Evolutionary conservation across 2,797 vertebrate species (phyloP).

Genomic region (Sphaeramia orbicularis): DNA sequence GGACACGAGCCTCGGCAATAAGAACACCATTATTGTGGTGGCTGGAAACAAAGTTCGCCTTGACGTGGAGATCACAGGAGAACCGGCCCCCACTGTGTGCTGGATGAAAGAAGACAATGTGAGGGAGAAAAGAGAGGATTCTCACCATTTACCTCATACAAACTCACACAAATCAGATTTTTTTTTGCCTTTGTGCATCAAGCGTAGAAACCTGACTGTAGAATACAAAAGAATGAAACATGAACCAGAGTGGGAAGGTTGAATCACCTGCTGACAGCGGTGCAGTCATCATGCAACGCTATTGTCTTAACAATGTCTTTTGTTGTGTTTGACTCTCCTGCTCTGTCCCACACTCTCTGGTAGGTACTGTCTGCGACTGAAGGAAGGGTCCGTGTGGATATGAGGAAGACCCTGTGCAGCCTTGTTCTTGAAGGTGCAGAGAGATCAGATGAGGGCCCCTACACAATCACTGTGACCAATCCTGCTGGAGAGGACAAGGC

Average conservation of each 20-base stretch:
- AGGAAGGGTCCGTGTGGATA: conserved; percentile 87
- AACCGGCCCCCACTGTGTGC: conserved; percentile 88
- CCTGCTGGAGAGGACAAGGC: conserved; percentile 89
- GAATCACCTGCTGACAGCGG: conserved; percentile 44
- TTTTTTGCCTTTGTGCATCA: conserved; percentile 42
- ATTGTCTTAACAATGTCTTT: not conserved
- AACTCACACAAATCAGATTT: conserved; percentile 26
- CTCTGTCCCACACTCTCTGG: not conserved
- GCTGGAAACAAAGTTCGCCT: conserved; percentile 93
- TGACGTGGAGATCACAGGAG: conserved; percentile 90
- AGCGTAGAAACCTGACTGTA: conserved; percentile 21
- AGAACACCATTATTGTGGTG: conserved; percentile 90
- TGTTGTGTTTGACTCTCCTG: not conserved
- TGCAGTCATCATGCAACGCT: conserved; percentile 3
- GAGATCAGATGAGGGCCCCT: conserved; percentile 85
- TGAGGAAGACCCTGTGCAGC: conserved; percentile 83
- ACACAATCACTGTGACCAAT: conserved; percentile 90
- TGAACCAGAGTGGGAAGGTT: conserved; percentile 36
- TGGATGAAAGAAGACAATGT: conserved; percentile 88
- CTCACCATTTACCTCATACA: conserved; percentile 21
- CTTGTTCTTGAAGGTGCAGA: conserved; percentile 92
- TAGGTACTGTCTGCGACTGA: conserved; percentile 82
- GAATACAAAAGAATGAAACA: conserved; percentile 27
- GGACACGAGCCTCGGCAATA: conserved; percentile 85
- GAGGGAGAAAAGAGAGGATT: conserved; percentile 41